A percentile compares a stretch with the other conserved stretches of the same genome.
These are phyloP conservation scores for Sialis lutaria DNA, from an alignment of 2,888 invertebrate species.

Conservation along the genomic window DNA sequence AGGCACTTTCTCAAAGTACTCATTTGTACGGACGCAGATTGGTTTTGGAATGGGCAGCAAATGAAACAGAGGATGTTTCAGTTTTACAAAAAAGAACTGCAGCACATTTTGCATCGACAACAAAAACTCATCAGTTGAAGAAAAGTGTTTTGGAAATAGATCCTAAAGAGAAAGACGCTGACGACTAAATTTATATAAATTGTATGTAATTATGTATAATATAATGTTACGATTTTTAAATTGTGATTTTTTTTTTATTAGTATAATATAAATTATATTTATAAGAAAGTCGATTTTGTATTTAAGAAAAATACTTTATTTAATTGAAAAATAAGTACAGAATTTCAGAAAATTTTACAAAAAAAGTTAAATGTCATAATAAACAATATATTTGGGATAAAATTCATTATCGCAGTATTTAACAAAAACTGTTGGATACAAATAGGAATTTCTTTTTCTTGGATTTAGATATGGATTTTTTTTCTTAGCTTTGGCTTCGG, in stretches of 20 bases:
- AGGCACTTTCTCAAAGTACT: slow-evolving; percentile 84
- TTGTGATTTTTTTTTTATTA: too few species aligned
- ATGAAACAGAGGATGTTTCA: slow-evolving; percentile 55
- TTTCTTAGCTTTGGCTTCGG: too few species aligned
- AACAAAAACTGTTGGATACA: neutral
- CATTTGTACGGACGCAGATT: slow-evolving; percentile 93
- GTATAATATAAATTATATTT: too few species aligned
- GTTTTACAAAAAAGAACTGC: slow-evolving; percentile 76
- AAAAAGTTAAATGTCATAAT: neutral
- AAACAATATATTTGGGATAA: neutral
- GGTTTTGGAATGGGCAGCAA: slow-evolving; percentile 89
- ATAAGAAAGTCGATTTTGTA: too few species aligned
- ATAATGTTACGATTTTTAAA: too few species aligned
- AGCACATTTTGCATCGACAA: slow-evolving; percentile 30
- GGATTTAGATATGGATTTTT: too few species aligned
- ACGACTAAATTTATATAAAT: too few species aligned
- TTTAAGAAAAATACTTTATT: too few species aligned
- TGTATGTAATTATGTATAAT: too few species aligned
- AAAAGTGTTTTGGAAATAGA: slow-evolving; percentile 28
- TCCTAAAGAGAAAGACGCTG: neutral
- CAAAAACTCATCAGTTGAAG: slow-evolving; percentile 23
- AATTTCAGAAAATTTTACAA: too few species aligned
- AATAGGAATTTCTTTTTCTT: too few species aligned
- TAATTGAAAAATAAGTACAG: too few species aligned
- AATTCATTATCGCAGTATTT: neutral